Conservation (phyloP, 2,797 vertebrate species). For the Bovichtus variegatus region DNA sequence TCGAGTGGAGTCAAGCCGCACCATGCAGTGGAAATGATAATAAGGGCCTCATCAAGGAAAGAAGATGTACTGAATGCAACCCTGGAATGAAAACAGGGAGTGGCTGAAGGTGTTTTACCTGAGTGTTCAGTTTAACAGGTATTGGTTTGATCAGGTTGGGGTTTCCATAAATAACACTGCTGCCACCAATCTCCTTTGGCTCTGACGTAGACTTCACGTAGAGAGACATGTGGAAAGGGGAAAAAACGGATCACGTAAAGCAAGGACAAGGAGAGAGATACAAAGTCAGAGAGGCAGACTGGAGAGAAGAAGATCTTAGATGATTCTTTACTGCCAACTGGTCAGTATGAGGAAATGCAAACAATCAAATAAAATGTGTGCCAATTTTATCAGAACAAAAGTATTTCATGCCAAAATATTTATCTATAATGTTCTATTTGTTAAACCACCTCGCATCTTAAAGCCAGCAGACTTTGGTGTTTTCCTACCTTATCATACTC, state of each 20-base stretch:
- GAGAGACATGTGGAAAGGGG: neutral
- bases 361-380: neutral
- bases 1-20: no score
- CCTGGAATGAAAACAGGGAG: neutral
- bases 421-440: neutral
- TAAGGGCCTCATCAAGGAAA: neutral
- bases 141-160: constrained; percentile 97
- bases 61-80: neutral
- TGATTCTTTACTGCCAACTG: neutral
- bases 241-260: constrained; percentile 5
- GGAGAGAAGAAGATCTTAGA: neutral
- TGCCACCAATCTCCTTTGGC: constrained; percentile 94
- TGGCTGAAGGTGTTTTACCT: constrained; percentile 59
- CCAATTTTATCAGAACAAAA: neutral
- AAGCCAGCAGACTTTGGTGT: neutral
- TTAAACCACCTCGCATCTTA: no score
- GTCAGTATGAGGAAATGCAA: constrained; percentile 9
- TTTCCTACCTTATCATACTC: constrained; percentile 91
- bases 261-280: neutral
- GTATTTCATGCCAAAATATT: neutral
- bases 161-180: constrained; percentile 90
- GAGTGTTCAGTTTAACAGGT: constrained; percentile 90
- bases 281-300: neutral
- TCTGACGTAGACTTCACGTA: constrained; percentile 86
- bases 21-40: no score